Evolutionary conservation across 2,797 vertebrate genomes (phyloP), one percentile per base, ranked within the genome.

Genomic region (Platalea minor): DNA sequence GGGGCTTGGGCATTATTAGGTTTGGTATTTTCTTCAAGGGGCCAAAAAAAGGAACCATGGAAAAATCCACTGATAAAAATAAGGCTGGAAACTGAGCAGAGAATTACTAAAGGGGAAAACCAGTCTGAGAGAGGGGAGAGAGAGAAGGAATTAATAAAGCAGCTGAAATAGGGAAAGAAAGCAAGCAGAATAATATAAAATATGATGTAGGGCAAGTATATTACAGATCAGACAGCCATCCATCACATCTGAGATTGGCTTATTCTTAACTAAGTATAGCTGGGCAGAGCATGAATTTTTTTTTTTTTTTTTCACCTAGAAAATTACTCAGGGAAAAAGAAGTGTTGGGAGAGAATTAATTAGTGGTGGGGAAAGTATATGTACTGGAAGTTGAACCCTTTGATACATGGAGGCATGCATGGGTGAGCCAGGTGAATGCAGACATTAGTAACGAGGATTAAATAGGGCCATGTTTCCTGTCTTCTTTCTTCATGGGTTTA

Each of bases 11-110:
- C 46, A 7, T 74, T 65, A 20, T 63, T 17, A 19, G n/a, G 29
- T 70, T 78, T 82, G 60, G 70, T 85, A 11, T 45, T 92, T 73
- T 69, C 76, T 83, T 78, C 53, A 35, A 85, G 75, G 37, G 83
- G 17, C 39, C 31, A 45, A 39, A 67, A 77, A 69, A 79, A 67
- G 37, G 43, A 87, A n/a, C 21, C 8, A 10, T 86, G 91, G 88
- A 93, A 94, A 94, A 94, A 91, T 85, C 54, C 74, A 39, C 31
- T 43, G 67, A 45, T 77, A 80, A 93, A 92, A 93, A 89, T 85
- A 80, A 91, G 57, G 33, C 56, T 94, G 57, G 75, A 68, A 95
- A 75, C 29, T 61, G 73, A 85, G 86, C 67, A 85, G 68, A 80
- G 81, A 95, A 83, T 72, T 84, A 80, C 46, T 50, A 31, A 92